phyloP scores from a whole-genome alignment of 2,113 vertebrate species.

The Tupaia chinensis region DNA sequence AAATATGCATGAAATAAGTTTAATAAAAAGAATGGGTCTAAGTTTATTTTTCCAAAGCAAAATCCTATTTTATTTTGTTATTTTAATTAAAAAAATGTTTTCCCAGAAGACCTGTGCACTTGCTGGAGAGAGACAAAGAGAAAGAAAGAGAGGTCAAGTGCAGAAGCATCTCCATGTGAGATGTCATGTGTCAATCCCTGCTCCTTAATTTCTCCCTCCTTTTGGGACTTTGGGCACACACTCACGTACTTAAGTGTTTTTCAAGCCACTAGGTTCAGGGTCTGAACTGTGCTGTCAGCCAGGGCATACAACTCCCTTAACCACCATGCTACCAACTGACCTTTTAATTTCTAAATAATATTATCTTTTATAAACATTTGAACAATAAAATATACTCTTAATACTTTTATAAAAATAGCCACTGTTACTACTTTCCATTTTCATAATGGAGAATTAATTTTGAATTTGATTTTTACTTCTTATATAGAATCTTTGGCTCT shows the following conservation, averaged over 20 bases:
- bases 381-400: not conserved
- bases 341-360: conserved; percentile 30
- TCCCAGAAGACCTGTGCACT: too few relatives aligned
- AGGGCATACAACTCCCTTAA: too few relatives aligned
- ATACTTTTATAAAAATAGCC: not conserved
- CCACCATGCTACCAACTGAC: not conserved
- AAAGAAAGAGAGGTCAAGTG: too few relatives aligned
- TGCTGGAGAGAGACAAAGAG: too few relatives aligned
- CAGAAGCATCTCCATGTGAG: too few relatives aligned
- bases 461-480: not conserved
- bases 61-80: not conserved
- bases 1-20: not conserved
- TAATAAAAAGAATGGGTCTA: not conserved
- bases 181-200: too few relatives aligned
- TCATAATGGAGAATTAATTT: not conserved
- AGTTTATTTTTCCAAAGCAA: not conserved
- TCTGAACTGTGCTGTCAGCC: too few relatives aligned
- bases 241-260: too few relatives aligned
- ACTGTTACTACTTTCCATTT: not conserved
- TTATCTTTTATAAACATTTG: not conserved
- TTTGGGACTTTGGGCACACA: too few relatives aligned
- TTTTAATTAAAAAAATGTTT: too few relatives aligned
- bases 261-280: too few relatives aligned
- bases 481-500: not conserved
- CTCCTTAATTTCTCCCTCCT: too few relatives aligned